Base-by-base conservation (phyloP, 2,797 vertebrate species). In the Lithobates pipiens region DNA sequence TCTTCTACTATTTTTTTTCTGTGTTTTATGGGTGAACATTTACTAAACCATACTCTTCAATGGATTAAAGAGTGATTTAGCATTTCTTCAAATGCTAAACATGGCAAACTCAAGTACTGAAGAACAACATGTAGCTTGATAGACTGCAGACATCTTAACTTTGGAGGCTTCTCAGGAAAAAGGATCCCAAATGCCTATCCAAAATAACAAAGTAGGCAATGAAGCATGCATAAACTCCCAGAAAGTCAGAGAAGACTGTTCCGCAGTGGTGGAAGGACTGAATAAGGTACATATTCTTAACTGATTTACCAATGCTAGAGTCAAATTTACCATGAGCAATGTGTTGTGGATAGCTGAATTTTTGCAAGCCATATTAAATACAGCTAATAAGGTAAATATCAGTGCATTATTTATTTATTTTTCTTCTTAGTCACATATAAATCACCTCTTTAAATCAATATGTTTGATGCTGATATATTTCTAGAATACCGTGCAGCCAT, bases 201-300 rank as follows among this genome's bases (percentile, higher is more conserved):
- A 92, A 82, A 95, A 94, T 89, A 95, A 94, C 88, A 95, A 94
- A 91, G 94, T 96, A 69, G 92, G 92, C 9, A 91, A 94, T 87
- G 94, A 94, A 84, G 82, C 85, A 85, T 89, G 90, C 46, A 90
- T 83, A 42, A 89, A 90, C 82, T 90, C 89, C 54, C 91, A 90
- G 85, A 87, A 90, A 86, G 89, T 90, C 81, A 83, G 88, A 87
- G 91, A 86, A 77, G 95, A 96, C 57, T 94, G 91, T 6, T 92
- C 91, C 84, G 88, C 89, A 82, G 90, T 93, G 91, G 93, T 96
- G 89, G 93, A 94, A 68, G 94, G 95, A 67, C 89, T 96, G 18
- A 90, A 93, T 68, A 96, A 95, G 94, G 95, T 96, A 89, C 93
- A 90, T 29, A 71, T 71, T 77, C 3, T 29, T 39, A 50, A 25